phyloP scores from a whole-genome alignment of 2,888 invertebrate species.

The Alentia gelatinosa region DNA sequence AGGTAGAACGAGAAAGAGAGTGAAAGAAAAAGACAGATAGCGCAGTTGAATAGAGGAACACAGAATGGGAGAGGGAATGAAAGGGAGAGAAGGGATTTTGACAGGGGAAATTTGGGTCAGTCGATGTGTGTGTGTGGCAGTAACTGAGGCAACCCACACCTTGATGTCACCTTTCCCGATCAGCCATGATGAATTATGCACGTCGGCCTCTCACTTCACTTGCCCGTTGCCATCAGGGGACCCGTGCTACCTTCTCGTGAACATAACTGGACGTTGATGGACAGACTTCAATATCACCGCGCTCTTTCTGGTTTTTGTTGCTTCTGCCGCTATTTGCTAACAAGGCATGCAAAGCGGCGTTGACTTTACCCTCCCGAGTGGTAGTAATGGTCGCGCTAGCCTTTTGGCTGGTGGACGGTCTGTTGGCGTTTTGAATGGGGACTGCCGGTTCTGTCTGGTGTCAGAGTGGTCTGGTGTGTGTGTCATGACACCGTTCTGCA shows the following conservation, averaged over 20 bases:
- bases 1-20: background rate
- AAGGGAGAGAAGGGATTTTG: background rate
- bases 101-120: slow-evolving; percentile 31
- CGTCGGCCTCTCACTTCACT: background rate
- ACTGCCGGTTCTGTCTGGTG: background rate
- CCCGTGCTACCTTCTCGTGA: background rate
- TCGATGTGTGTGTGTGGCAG: slow-evolving; percentile 45
- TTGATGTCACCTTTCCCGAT: slow-evolving; percentile 35
- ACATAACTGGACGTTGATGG: slow-evolving; percentile 16
- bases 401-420: background rate
- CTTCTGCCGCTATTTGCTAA: too few relatives aligned
- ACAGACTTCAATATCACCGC: slow-evolving; percentile 4
- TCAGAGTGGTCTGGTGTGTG: background rate
- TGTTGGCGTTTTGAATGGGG: background rate
- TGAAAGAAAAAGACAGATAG: background rate
- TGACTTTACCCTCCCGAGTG: too few relatives aligned
- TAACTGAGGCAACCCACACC: slow-evolving; percentile 29
- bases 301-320: background rate
- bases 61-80: background rate
- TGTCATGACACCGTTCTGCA: slow-evolving; percentile 24
- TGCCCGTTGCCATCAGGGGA: background rate
- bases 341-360: too few relatives aligned
- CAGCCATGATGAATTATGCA: slow-evolving; percentile 35
- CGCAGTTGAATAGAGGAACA: background rate
- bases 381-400: too few relatives aligned